Base-by-base conservation (phyloP, 2,113 vertebrate species). In the Myotis davidii region DNA sequence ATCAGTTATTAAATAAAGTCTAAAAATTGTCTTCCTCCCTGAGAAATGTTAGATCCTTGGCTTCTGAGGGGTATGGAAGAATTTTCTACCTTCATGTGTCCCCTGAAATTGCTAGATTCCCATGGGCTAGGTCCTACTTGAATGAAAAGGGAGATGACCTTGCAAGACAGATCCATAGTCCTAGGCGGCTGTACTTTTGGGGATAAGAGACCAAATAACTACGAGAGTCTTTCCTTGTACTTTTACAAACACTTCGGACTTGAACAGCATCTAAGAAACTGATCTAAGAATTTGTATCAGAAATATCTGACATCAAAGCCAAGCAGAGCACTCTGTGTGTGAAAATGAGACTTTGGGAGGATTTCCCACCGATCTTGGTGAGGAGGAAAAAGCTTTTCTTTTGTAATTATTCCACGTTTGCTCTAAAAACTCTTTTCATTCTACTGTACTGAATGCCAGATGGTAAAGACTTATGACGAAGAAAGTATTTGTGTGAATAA, bases 401-500 rank as follows among this genome's bases (percentile, higher is more conserved):
- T 72, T 42, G 34, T 91, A 90, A 93, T 95, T 93, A 65, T 91
- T 94, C 92, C 84, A 16, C n/a, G 72, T 94, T 85, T 95, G 65
- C 61, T 96, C 82, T 88, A 95, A 72, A 92, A 92, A 92, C 52
- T 85, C 67, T 94, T 96, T 95, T 84, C 52, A 42, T 94, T 90
- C 45, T 96, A 89, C 74, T 93, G n/a, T 74, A 39, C 89, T 50
- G 76, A 77, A 81, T 77, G 81, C 81, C 96, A 96, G 90, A 96
- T 97, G 87, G 94, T 85, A 93, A 93, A 87, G 96, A 90, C 84
- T 95, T 87, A 72, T 42, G 81, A 94, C 50, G 64, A 94, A 96
- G 69, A 90, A 96, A 86, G 78, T 92, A 79, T 92, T 88, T 94
- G 91, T 94, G 91, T 39, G 91, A 96, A 92, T 92, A 92, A 94